Evolutionary conservation across 2,888 invertebrate species (phyloP).

Genomic region (Ectemnius cavifrons): DNA sequence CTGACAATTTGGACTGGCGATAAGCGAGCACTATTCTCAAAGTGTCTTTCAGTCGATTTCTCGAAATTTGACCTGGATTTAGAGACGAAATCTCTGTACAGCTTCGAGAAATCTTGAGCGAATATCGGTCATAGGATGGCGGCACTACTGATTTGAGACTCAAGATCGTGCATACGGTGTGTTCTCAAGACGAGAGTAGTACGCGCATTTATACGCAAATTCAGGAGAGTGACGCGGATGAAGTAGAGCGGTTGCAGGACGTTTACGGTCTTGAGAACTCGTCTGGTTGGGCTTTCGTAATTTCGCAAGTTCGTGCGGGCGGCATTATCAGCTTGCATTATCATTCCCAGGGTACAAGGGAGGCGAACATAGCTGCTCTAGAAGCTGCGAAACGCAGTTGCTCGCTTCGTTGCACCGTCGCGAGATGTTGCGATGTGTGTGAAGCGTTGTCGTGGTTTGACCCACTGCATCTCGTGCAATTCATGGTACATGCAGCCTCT

Average conservation of each 20-base stretch:
- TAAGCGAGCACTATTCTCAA: neutral
- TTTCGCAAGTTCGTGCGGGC: constrained; percentile 4
- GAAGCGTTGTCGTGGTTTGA: constrained; percentile 10
- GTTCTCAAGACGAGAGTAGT: neutral
- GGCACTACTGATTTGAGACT: neutral
- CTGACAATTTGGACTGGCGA: neutral
- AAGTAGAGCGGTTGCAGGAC: neutral
- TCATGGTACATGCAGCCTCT: no score
- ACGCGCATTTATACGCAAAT: neutral
- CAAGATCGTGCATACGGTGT: neutral
- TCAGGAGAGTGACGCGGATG: neutral
- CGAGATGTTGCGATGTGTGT: constrained; percentile 17
- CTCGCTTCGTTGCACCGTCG: constrained; percentile 3
- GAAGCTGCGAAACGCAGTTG: constrained; percentile 7
- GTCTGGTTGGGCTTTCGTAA: neutral
- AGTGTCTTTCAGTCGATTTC: neutral
- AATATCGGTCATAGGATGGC: no score
- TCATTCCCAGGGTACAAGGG: neutral
- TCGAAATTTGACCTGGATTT: neutral
- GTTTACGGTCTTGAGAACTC: neutral
- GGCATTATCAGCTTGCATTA: constrained; percentile 1
- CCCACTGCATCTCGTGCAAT: no score
- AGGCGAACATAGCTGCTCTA: neutral
- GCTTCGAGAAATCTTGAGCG: no score
- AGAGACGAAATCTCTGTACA: no score